Evolutionary conservation across 2,113 vertebrate genomes (phyloP).

Genomic region (Syngnathus floridae): DNA sequence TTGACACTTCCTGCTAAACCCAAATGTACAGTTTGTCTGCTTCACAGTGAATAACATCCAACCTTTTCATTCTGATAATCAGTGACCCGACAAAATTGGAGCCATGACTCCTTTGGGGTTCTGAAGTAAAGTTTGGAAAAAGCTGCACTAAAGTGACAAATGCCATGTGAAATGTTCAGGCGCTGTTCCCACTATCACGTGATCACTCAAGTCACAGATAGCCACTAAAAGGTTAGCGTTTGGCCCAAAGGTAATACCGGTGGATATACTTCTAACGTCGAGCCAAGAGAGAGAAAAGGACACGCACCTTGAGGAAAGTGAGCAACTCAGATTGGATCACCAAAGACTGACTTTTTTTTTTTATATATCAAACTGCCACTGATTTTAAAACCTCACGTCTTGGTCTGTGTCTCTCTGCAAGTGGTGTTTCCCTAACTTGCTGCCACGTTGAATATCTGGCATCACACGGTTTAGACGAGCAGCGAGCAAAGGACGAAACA

Average conservation of each 20-base stretch:
- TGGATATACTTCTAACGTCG: slow-evolving; percentile 36
- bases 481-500: slow-evolving; percentile 18
- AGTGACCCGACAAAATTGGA: not conserved
- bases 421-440: slow-evolving; percentile 29
- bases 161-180: not conserved
- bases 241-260: slow-evolving; percentile 39
- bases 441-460: slow-evolving; percentile 35
- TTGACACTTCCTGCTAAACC: not conserved
- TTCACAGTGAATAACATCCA: not conserved
- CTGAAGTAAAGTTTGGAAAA: not conserved
- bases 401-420: not conserved
- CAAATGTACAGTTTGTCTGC: not conserved
- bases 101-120: not conserved
- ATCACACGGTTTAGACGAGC: slow-evolving; percentile 19
- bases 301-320: slow-evolving; percentile 34
- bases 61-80: not conserved
- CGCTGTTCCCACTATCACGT: not conserved
- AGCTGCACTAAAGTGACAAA: not conserved
- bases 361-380: not conserved
- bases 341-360: slow-evolving; percentile 10
- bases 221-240: slow-evolving; percentile 10
- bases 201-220: slow-evolving; percentile 14
- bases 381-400: not conserved
- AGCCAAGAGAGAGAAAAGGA: slow-evolving; percentile 27
- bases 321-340: slow-evolving; percentile 48